Evolutionary conservation across 2,888 invertebrate genomes (phyloP).

Genomic region (Xylota sylvarum): DNA sequence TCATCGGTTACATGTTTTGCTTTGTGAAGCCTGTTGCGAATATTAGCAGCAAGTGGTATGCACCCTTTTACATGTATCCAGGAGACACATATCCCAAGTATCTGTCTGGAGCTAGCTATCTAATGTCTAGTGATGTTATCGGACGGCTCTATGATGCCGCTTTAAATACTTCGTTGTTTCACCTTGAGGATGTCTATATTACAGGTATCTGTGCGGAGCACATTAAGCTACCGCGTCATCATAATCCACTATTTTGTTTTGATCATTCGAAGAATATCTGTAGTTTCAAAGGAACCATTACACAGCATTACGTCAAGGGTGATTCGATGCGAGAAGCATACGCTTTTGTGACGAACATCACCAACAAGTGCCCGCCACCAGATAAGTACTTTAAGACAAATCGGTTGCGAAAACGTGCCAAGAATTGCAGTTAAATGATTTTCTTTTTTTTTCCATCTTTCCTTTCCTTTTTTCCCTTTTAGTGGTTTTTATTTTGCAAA

Average conservation of each 20-base stretch:
- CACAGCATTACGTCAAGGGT: constrained; percentile 86
- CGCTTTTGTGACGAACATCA: constrained; percentile 82
- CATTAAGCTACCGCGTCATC: constrained; percentile 87
- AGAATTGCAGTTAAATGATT: constrained; percentile 76
- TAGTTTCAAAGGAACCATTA: constrained; percentile 86
- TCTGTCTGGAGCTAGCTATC: constrained; percentile 92
- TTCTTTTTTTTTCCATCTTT: not conserved
- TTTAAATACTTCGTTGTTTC: constrained; percentile 89
- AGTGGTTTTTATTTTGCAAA: constrained; percentile 21
- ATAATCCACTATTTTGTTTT: constrained; percentile 88
- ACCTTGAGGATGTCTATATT: constrained; percentile 92
- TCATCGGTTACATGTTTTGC: constrained; percentile 92
- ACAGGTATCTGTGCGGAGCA: constrained; percentile 90
- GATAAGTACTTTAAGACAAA: constrained; percentile 81
- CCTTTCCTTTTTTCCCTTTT: not conserved
- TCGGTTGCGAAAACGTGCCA: constrained; percentile 77
- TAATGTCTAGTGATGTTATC: constrained; percentile 89
- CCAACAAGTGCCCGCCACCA: constrained; percentile 82
- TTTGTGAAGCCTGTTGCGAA: constrained; percentile 91
- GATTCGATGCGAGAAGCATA: constrained; percentile 85
- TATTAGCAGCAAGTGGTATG: constrained; percentile 92
- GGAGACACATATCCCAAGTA: constrained; percentile 91
- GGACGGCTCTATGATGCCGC: constrained; percentile 89
- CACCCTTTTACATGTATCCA: constrained; percentile 91
- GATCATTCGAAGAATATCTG: constrained; percentile 85